phyloP scores from a whole-genome alignment of 2,113 vertebrate species.

The Sapajus apella region DNA sequence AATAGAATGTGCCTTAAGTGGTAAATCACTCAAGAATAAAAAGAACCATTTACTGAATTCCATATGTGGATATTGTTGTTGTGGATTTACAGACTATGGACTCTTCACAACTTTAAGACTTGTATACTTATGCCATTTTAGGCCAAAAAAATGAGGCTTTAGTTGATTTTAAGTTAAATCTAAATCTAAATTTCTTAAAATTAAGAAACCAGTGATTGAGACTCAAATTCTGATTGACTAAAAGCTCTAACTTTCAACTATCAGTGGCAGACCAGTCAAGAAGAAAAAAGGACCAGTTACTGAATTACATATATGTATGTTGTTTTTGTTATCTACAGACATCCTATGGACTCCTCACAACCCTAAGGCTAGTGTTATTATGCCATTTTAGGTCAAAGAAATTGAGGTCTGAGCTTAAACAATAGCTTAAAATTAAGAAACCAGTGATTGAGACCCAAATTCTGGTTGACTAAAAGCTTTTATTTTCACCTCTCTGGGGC shows the following conservation, averaged over 20 bases:
- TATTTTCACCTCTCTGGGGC: not conserved
- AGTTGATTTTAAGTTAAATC: not conserved
- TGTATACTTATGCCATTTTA: not conserved
- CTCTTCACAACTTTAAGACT: not conserved
- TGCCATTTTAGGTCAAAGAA: not conserved
- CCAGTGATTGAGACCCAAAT: not conserved
- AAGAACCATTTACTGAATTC: not conserved
- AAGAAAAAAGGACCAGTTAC: not conserved
- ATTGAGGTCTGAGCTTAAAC: not conserved
- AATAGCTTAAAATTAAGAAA: not conserved
- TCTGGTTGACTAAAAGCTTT: not conserved
- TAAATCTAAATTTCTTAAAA: not conserved
- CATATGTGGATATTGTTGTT: too few species aligned
- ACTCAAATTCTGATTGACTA: not conserved
- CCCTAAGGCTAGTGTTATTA: not conserved
- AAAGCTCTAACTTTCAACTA: not conserved
- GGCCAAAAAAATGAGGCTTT: not conserved
- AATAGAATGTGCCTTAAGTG: not conserved
- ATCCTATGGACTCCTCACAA: rapidly evolving
- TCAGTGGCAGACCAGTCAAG: too few species aligned
- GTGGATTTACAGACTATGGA: not conserved
- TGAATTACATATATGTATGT: not conserved
- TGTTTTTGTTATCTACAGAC: not conserved
- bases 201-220: not conserved
- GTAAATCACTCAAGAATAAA: not conserved